Evolutionary conservation across 2,888 invertebrate species (phyloP), one percentile per base, ranked within the genome.

Genomic region (Melanophora roralis): DNA sequence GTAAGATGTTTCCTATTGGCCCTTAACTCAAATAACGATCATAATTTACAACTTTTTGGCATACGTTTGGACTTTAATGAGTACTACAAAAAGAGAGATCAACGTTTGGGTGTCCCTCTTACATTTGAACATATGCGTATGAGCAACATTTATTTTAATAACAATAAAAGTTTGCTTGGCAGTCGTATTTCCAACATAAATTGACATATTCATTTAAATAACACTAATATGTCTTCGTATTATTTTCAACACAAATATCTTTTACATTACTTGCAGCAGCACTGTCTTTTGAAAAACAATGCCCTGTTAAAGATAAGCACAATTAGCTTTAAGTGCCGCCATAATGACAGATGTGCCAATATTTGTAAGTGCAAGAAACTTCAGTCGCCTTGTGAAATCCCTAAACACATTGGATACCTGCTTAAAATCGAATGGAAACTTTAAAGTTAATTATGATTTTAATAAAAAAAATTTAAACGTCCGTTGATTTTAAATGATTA

Each of bases 61-160:
- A 97, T 96, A 86, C 93, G 98, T 2, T 92, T 98, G 72, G 98
- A 98, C 91, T 98, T 98, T 90, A 98, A 98, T 89, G 97, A 97
- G 88, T 96, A 96, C 90, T 98, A 98, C 91, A 96, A 96, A 87
- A 93, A 94, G 79, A 93, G 93, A 77, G 95, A 96, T 87, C 93
- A 93, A 82, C 93, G 95, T 84, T 92, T 97, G 68, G 94, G 94
- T 77, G 94, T 92, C 77, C 93, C 93, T 3, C 90, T 93, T 65
- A 93, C 93, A 0, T 93, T 93, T 83, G 93, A 93, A 83, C 93
- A 93, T 86, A 92, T 93, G 89, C 91, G 93, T 32, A 91, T 92
- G 86, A 93, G 92, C 85, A 92, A 91, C 85, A 91, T 92, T 21
- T 85, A 85, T 64, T 85, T 82, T 19, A 84, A 78, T 60, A 85